Evolutionary conservation across 1,140 invertebrate genomes (phyloP).

Genomic region (Theocolax elegans): DNA sequence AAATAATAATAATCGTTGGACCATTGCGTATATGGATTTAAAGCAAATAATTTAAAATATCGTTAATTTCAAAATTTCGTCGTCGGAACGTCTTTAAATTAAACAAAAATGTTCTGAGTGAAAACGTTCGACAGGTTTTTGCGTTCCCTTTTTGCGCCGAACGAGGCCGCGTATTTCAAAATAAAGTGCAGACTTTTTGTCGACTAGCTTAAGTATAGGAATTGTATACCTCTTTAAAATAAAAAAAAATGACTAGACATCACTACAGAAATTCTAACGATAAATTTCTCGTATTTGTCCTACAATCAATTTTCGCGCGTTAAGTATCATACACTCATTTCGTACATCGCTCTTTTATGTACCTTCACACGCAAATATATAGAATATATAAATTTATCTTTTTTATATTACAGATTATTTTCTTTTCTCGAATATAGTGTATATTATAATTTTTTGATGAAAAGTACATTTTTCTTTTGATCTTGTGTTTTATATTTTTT

Average conservation of each 20-base stretch:
- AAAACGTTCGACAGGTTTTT: too few species aligned
- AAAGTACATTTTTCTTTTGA: conserved; percentile 30
- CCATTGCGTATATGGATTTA: not conserved
- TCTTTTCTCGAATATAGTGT: conserved; percentile 26
- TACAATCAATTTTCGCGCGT: conserved; percentile 22
- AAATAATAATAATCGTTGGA: not conserved
- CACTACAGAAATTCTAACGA: conserved; percentile 18
- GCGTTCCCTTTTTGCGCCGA: too few species aligned
- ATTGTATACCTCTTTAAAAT: conserved; percentile 28
- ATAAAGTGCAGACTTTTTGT: not conserved
- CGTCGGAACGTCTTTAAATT: not conserved
- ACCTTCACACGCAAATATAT: conserved; percentile 13
- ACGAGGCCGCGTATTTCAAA: not conserved
- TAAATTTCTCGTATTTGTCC: not conserved
- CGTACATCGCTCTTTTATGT: not conserved
- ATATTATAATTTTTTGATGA: conserved; percentile 17
- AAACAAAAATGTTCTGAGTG: too few species aligned
- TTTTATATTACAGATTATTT: conserved; percentile 28
- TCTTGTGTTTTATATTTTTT: not conserved
- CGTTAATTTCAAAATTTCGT: not conserved
- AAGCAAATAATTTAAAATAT: not conserved
- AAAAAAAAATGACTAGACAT: conserved; percentile 37
- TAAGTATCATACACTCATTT: conserved; percentile 9
- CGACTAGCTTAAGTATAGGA: conserved; percentile 34
- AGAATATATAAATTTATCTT: conserved; percentile 32